Percentiles rank a stretch among this genome's conserved stretches.
Conservation (phyloP, 2,113 vertebrate genomes). For the Plestiodon gilberti region DNA sequence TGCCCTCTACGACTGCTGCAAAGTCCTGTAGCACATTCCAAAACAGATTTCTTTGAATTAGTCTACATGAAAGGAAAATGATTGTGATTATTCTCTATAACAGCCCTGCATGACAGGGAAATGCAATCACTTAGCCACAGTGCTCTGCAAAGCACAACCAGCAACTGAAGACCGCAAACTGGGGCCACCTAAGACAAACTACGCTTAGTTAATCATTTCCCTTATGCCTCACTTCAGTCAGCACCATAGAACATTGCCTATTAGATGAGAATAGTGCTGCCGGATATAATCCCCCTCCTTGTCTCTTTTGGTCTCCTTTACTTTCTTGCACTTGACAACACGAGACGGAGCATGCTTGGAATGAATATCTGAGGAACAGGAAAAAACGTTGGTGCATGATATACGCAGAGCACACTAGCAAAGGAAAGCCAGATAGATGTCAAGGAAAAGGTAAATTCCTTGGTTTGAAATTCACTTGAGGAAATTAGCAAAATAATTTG, state of each 20-base stretch:
- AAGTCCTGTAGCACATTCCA: no score
- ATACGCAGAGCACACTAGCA: not conserved
- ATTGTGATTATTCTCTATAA: not conserved
- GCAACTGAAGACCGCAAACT: not conserved
- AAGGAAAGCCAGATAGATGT: not conserved
- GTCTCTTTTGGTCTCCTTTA: conserved; percentile 28
- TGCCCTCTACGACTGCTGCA: no score
- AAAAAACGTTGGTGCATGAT: not conserved
- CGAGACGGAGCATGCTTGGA: not conserved
- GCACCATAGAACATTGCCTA: not conserved
- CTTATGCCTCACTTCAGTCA: not conserved
- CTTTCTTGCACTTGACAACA: conserved; percentile 6
- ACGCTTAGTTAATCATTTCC: not conserved
- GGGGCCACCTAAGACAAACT: not conserved
- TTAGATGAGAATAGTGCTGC: not conserved
- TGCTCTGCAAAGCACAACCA: not conserved
- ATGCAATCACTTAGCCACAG: not conserved
- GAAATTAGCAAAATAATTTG: not conserved
- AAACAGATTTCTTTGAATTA: not conserved
- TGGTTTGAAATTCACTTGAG: not conserved
- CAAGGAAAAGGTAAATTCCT: not conserved
- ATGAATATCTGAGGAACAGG: not conserved
- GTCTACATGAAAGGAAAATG: not conserved
- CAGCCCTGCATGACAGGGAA: not conserved
- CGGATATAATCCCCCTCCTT: conserved; percentile 11